A percentile compares a stretch with the other conserved stretches of the same genome.
Conservation (phyloP, 2,797 vertebrate genomes). For the Pelodytes ibericus region DNA sequence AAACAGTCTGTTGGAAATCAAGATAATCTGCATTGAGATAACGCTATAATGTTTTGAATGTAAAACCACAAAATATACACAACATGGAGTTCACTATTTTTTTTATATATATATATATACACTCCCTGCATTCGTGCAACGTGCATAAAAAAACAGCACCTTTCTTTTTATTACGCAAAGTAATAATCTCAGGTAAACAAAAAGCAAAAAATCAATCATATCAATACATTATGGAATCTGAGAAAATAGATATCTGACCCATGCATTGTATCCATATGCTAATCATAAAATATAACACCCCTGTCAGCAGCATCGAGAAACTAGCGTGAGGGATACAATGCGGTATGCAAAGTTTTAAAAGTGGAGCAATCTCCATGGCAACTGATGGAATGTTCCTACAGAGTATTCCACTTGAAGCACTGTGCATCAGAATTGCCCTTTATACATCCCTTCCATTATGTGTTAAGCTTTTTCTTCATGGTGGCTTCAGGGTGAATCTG, state of each 20-base stretch:
- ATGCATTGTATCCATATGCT: slow-evolving; percentile 7
- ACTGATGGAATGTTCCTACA: too few species aligned
- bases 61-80: slow-evolving; percentile 42
- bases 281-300: too few species aligned
- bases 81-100: slow-evolving; percentile 16
- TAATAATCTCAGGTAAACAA: slow-evolving; percentile 20
- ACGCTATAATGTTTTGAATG: slow-evolving; percentile 7
- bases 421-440: too few species aligned
- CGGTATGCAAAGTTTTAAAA: too few species aligned
- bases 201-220: slow-evolving; percentile 7
- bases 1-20: not conserved
- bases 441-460: too few species aligned
- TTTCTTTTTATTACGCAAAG: slow-evolving; percentile 8
- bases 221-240: slow-evolving; percentile 32
- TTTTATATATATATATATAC: slow-evolving; percentile 43
- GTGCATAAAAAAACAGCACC: slow-evolving; percentile 29
- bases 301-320: too few species aligned
- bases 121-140: slow-evolving; percentile 38
- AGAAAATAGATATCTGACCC: slow-evolving; percentile 15
- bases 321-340: too few species aligned
- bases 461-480: too few species aligned
- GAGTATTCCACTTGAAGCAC: too few species aligned
- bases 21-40: not conserved
- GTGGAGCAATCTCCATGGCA: too few species aligned
- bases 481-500: too few species aligned